Evolutionary conservation across 2,113 vertebrate genomes (phyloP).

Genomic region (Formicarius rufipectus): DNA sequence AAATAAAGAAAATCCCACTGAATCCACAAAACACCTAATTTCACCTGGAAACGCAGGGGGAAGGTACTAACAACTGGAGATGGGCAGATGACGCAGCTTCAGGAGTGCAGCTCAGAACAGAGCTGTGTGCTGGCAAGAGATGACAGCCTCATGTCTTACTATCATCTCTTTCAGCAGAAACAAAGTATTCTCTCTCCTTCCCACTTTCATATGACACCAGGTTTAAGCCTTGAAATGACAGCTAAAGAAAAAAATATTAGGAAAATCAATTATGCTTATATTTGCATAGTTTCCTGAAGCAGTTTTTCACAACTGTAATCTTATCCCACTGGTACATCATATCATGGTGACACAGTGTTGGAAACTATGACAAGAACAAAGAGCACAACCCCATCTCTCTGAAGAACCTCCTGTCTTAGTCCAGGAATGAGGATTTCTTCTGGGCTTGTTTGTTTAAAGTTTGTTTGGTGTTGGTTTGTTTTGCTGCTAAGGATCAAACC

Average conservation of each 20-base stretch:
- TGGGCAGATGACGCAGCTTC: background rate
- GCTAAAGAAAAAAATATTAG: background rate
- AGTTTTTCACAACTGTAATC: background rate
- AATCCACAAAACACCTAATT: background rate
- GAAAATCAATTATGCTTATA: background rate
- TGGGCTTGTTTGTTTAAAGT: background rate
- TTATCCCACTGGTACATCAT: background rate
- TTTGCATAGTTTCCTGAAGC: background rate
- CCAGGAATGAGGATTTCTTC: background rate
- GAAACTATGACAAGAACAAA: background rate
- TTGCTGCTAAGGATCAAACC: background rate
- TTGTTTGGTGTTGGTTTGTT: background rate
- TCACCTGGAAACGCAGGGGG: background rate
- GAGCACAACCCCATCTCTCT: background rate
- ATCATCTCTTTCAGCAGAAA: background rate
- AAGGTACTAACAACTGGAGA: background rate
- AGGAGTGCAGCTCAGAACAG: background rate
- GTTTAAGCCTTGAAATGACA: background rate
- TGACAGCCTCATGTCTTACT: background rate
- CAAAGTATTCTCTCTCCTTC: background rate
- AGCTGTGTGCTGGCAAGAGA: background rate
- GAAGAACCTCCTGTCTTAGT: background rate
- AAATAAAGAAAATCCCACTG: background rate
- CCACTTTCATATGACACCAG: background rate
- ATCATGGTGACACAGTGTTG: background rate